Base-by-base conservation (phyloP, 2,797 vertebrate species). In the Spinibarbus caldwelli region DNA sequence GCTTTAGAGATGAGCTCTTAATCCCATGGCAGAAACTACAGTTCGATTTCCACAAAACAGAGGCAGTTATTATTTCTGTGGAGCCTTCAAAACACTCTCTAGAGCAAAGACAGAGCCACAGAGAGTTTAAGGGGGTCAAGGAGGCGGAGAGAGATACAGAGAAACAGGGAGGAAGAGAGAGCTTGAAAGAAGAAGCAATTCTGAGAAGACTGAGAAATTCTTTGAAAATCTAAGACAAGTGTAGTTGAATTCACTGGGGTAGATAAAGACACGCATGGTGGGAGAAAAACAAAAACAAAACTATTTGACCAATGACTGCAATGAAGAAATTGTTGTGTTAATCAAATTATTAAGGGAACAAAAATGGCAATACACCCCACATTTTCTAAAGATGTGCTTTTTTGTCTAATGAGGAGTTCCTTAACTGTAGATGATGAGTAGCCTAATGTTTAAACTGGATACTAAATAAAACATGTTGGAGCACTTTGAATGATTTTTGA, bases 61-160 rank as follows among this genome's bases (percentile, higher is more conserved):
- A 80, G 77, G 70, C 54, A 17, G 36, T 81, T 66, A 85, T 89
- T 85, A 85, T 89, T 83, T 82, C 82, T 77, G 29, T 71, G 81
- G 86, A 86, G 81, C 49, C 83, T 90, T 86, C 84, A 68, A 78
- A 85, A 72, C 86, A 77, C 79, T 64, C 84, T 85, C 77, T 43
- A 59, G 71, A 84, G 72, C 59, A 78, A 72, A 88, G 78, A 70
- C 72, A 59, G 23, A 41, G 19, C 64, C 43, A 87, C 72, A 79
- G 82, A 88, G 82, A 86, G 59, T 43, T 36, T 82, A 77, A 71
- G 84, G 38, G 72, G 64, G 72, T 66, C 64, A 36, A 54, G 75
- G 79, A 38, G 71, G 41, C 29, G n/a, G 80, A 82, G 57, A 62
- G 19, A 75, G 26, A 34, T 72, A 64, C 52, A 66, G n/a, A 84